A percentile compares a stretch with the other conserved stretches of the same genome.
These are phyloP conservation scores for Cinara cedri DNA, from an alignment of 2,888 invertebrate species.

Conservation along the genomic window DNA sequence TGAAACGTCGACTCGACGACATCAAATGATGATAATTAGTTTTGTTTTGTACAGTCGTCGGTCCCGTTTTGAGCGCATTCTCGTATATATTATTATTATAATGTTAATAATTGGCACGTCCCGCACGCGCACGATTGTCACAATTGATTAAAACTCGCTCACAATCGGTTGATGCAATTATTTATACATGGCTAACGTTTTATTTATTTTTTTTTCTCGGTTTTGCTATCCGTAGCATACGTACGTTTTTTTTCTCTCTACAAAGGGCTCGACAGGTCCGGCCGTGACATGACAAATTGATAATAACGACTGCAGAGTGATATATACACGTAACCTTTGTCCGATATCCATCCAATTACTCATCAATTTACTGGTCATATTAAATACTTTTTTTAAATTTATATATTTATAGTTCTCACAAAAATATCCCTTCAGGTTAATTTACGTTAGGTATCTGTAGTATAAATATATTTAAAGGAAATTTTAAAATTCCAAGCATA, in stretches of 20 bases:
- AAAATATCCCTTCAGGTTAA: too few species aligned
- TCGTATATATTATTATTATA: neutral
- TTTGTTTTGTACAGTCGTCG: neutral
- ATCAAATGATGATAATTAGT: conserved; percentile 20
- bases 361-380: neutral
- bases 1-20: neutral
- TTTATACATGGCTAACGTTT: neutral
- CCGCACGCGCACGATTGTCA: neutral
- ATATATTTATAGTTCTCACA: too few species aligned
- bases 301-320: neutral
- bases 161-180: conserved; percentile 9
- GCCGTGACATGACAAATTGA: conserved; percentile 13
- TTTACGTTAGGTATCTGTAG: too few species aligned
- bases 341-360: neutral
- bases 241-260: neutral
- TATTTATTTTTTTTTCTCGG: neutral
- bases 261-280: neutral
- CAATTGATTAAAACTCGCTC: conserved; percentile 22
- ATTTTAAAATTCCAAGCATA: too few species aligned
- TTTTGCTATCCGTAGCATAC: neutral
- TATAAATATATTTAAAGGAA: too few species aligned
- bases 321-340: neutral
- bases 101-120: conserved; percentile 15
- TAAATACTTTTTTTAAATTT: too few species aligned
- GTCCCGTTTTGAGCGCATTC: neutral